These are phyloP conservation scores for Oligia latruncula DNA, from an alignment of 2,888 invertebrate species.

Conservation along the genomic window DNA sequence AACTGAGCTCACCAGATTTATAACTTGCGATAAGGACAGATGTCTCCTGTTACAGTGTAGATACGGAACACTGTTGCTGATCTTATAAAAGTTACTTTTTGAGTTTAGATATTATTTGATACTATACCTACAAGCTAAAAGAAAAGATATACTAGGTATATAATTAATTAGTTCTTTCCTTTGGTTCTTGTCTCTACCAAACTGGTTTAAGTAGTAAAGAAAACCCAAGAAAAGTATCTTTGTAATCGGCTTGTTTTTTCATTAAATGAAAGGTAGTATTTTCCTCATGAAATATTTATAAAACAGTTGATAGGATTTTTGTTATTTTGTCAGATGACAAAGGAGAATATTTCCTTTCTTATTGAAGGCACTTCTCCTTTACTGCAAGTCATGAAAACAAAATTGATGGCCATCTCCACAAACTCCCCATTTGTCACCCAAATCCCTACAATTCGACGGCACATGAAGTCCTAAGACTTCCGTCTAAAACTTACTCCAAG, in stretches of 20 bases:
- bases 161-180: not conserved
- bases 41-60: slow-evolving; percentile 28
- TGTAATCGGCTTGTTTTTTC: not conserved
- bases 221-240: not conserved
- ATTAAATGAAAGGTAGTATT: not conserved
- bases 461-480: slow-evolving; percentile 39
- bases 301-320: not conserved
- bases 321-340: not conserved
- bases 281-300: not conserved
- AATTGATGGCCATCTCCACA: slow-evolving; percentile 30
- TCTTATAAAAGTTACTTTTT: slow-evolving; percentile 2
- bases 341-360: not conserved
- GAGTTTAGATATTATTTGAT: not conserved
- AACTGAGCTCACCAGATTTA: slow-evolving; percentile 59
- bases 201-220: not conserved
- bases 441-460: slow-evolving; percentile 29
- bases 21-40: slow-evolving; percentile 49
- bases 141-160: too few relatives aligned
- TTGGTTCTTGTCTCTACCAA: not conserved
- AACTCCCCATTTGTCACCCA: slow-evolving; percentile 50
- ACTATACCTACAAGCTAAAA: not conserved
- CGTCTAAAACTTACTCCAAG: slow-evolving; percentile 46
- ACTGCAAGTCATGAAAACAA: slow-evolving; percentile 21
- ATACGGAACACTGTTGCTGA: not conserved
- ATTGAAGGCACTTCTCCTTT: not conserved